Evolutionary conservation across 2,888 invertebrate genomes (phyloP), one percentile per base, ranked within the genome.

Genomic region (Aspidapion aeneum): DNA sequence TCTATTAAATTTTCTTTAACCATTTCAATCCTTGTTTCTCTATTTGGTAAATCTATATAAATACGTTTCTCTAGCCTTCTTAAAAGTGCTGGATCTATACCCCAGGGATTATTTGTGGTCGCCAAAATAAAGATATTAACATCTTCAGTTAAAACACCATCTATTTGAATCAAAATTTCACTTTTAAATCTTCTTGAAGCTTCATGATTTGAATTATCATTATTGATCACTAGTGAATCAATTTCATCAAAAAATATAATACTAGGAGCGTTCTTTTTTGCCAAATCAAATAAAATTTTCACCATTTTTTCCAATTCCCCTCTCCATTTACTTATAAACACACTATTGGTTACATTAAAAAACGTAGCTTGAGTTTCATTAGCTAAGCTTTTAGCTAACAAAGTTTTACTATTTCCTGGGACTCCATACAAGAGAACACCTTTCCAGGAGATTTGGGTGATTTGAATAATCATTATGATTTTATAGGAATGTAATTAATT

Each of bases 261-360:
- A 0, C 95, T 90, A 0, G 97, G 97, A 0, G 94, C 88, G 75
- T 91, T 89, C 75, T 72, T 70, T 68, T 75, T 77, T 17, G 97
- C 96, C 79, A 95, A 82, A 70, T 96, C 93, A 78, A 96, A 96
- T 55, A 97, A 82, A 0, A 94, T 89, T 81, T 93, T 88, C 54
- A 97, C 85, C 71, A 95, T 88, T 80, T 96, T 96, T 81, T 97
- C 97, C 0, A 96, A 96, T 72, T 98, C 97, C 0, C 97, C 97
- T 22, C 96, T 83, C 96, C 96, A 97, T 80, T 98, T 98, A 74
- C 93, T 94, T n/a, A 96, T 87, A 54, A 97, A 86, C 1, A 91
- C 89, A 73, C 95, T 67, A 65, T 94, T 90, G 1, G 94, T 90
- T 16, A 97, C 88, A 76, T 96, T 96, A 78, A 98, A 95, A 80